These are phyloP conservation scores for Helogale parvula DNA, from an alignment of 2,113 vertebrate genomes.

Conservation along the genomic window DNA sequence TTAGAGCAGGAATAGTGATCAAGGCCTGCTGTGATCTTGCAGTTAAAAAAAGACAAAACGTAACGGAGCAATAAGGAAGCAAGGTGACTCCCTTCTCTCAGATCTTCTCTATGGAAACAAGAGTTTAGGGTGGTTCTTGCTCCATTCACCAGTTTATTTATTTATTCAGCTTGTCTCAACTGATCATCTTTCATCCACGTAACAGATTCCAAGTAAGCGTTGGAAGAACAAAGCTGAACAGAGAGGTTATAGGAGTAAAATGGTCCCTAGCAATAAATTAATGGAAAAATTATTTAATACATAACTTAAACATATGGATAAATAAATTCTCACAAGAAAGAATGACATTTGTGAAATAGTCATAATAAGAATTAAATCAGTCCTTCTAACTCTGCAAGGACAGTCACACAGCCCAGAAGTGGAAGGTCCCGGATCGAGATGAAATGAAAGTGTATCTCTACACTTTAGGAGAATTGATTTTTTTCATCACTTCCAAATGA, in stretches of 20 bases:
- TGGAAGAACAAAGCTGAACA: not conserved
- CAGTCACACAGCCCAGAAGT: not conserved
- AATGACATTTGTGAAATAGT: not conserved
- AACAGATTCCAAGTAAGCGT: not conserved
- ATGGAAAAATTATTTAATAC: not conserved
- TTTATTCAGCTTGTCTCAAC: not conserved
- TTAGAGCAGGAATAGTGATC: not conserved
- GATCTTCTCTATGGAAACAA: not conserved
- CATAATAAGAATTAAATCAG: not conserved
- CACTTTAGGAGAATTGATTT: not conserved
- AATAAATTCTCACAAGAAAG: not conserved
- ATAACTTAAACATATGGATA: not conserved
- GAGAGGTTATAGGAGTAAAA: not conserved
- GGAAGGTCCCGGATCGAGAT: not conserved
- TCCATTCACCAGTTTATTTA: not conserved
- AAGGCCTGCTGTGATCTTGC: conserved; percentile 28
- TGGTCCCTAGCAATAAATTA: not conserved
- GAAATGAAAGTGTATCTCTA: not conserved
- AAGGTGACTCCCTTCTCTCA: not conserved
- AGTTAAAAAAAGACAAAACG: not conserved
- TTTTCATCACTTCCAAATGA: not conserved
- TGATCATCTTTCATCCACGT: not conserved
- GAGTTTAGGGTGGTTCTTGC: not conserved
- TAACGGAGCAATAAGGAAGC: not conserved
- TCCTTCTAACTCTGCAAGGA: not conserved